Conservation (phyloP, 2,888 invertebrate species). For the Amblyjoppa fuscipennis region DNA sequence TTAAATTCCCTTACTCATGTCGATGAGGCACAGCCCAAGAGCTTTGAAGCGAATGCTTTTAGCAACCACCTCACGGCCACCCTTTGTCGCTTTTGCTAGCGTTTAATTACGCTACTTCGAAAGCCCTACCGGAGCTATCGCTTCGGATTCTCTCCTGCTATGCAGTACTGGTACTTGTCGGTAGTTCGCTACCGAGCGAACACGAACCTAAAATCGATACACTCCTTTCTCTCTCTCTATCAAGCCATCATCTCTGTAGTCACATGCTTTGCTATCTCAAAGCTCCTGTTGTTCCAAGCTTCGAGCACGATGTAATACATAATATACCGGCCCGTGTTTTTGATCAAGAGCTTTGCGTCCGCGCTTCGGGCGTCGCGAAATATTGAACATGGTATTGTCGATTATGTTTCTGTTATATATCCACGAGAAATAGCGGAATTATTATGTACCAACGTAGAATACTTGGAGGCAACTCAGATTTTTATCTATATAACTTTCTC, state of each 20-base stretch:
- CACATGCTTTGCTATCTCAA: constrained; percentile 45
- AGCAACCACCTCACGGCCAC: constrained; percentile 51
- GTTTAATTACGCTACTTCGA: constrained; percentile 72
- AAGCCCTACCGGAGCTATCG: constrained; percentile 54
- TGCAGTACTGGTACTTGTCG: constrained; percentile 44
- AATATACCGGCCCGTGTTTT: too few relatives aligned
- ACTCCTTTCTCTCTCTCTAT: constrained; percentile 52
- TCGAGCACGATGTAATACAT: too few relatives aligned
- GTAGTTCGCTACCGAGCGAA: constrained; percentile 41
- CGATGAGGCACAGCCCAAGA: constrained; percentile 45
- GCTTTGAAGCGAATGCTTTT: constrained; percentile 68
- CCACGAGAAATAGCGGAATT: too few relatives aligned
- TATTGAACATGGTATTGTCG: too few relatives aligned
- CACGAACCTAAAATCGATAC: constrained; percentile 48
- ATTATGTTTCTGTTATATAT: too few relatives aligned
- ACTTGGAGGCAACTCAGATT: too few relatives aligned
- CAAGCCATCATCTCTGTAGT: constrained; percentile 32
- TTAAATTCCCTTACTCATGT: constrained; percentile 46
- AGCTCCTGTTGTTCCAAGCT: constrained; percentile 3
- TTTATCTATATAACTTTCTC: too few relatives aligned
- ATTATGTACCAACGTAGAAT: too few relatives aligned
- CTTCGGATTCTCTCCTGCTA: constrained; percentile 48
- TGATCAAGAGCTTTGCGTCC: too few relatives aligned
- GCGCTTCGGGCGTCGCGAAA: too few relatives aligned
- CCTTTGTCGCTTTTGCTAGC: constrained; percentile 68